Conservation (phyloP, 1,140 invertebrate species). For the Eriocheir sinensis region DNA sequence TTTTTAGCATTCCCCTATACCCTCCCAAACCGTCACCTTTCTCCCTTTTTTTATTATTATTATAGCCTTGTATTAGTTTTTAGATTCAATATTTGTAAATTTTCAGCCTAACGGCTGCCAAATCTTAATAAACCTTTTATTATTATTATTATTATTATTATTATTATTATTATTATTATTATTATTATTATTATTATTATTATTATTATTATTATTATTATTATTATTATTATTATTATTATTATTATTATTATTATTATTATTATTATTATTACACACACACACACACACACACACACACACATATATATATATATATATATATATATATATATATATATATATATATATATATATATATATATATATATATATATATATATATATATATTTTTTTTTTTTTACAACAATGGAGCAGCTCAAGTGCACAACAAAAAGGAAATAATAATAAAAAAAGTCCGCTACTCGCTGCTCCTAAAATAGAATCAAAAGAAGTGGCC, state of each 20-base stretch:
- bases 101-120: no score
- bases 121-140: no score
- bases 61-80: no score
- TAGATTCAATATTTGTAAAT: no score
- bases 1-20: no score
- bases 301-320: background rate
- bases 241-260: conserved; percentile 46
- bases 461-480: no score
- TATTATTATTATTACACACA: background rate
- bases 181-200: conserved; percentile 40
- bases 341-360: background rate
- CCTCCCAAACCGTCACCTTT: no score
- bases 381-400: background rate
- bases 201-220: conserved; percentile 36
- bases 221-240: conserved; percentile 40
- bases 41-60: no score
- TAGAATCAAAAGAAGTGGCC: no score
- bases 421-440: no score
- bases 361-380: conserved; percentile 11
- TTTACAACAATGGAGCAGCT: background rate
- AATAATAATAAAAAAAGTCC: no score
- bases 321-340: background rate
- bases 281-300: background rate
- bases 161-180: conserved; percentile 33
- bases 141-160: conserved; percentile 28